phyloP scores from a whole-genome alignment of 2,113 vertebrate genomes.

The Pristiophorus japonicus region DNA sequence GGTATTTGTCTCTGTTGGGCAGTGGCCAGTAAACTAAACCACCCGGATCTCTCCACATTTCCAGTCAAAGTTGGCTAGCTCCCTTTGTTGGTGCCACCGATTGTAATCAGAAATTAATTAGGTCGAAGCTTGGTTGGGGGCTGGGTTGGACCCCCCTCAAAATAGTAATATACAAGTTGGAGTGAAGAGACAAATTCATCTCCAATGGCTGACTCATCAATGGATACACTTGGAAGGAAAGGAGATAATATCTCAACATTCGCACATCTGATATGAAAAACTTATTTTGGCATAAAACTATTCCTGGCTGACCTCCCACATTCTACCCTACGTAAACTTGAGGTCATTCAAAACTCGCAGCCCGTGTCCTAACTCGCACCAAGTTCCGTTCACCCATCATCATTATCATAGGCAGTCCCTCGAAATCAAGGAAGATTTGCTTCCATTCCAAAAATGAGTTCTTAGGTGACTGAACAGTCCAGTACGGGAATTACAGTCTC shows the following conservation, averaged over 20 bases:
- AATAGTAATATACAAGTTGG: background rate
- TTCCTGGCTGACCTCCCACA: no score
- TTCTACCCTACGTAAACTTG: no score
- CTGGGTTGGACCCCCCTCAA: background rate
- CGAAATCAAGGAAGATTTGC: no score
- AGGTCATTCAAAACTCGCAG: no score
- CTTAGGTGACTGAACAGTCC: no score
- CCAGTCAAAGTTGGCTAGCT: background rate
- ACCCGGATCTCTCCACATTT: background rate
- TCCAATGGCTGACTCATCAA: background rate
- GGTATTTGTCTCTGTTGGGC: background rate
- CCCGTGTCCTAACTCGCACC: no score
- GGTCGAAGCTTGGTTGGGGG: background rate
- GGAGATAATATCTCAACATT: background rate
- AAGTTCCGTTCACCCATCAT: no score
- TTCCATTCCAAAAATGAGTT: no score
- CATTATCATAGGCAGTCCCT: no score
- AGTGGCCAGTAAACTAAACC: background rate
- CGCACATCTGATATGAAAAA: background rate
- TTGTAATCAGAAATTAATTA: background rate
- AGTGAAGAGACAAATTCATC: background rate
- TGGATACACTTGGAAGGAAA: background rate
- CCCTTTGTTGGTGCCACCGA: background rate
- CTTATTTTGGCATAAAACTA: background rate
- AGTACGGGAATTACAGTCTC: no score